phyloP scores from a whole-genome alignment of 2,113 vertebrate genomes.

The Eidolon helvum region DNA sequence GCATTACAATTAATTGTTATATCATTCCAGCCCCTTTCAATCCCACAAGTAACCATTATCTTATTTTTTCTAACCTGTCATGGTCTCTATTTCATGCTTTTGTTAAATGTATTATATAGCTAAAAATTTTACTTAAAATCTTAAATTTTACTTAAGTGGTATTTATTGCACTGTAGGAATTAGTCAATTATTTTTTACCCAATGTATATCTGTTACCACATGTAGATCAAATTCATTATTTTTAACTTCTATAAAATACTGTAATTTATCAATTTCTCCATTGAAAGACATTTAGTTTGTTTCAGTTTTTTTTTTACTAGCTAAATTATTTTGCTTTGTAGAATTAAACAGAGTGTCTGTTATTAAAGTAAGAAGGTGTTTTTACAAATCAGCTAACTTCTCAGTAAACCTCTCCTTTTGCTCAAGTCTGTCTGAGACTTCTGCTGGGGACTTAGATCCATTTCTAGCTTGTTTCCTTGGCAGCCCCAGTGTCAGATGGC shows the following conservation, averaged over 20 bases:
- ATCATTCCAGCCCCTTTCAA: neutral
- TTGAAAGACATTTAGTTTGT: neutral
- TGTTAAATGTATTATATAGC: neutral
- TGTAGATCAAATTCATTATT: neutral
- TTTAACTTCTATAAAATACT: neutral
- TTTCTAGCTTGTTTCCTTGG: neutral
- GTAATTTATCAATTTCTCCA: neutral
- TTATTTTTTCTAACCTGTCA: neutral
- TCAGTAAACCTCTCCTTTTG: neutral
- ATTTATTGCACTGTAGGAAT: neutral
- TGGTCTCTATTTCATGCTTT: neutral
- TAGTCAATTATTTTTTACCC: neutral
- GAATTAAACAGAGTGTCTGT: neutral
- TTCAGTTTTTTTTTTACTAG: neutral
- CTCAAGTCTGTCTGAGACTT: neutral
- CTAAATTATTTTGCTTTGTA: constrained; percentile 14
- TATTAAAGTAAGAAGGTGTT: neutral
- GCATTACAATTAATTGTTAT: neutral
- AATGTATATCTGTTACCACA: neutral
- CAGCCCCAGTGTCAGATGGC: neutral
- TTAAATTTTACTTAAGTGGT: constrained; percentile 12
- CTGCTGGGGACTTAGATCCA: neutral
- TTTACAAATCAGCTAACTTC: neutral
- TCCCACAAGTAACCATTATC: neutral
- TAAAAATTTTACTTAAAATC: no score